These are phyloP conservation scores for Syrphus vitripennis DNA, from an alignment of 2,888 invertebrate species.

Conservation along the genomic window DNA sequence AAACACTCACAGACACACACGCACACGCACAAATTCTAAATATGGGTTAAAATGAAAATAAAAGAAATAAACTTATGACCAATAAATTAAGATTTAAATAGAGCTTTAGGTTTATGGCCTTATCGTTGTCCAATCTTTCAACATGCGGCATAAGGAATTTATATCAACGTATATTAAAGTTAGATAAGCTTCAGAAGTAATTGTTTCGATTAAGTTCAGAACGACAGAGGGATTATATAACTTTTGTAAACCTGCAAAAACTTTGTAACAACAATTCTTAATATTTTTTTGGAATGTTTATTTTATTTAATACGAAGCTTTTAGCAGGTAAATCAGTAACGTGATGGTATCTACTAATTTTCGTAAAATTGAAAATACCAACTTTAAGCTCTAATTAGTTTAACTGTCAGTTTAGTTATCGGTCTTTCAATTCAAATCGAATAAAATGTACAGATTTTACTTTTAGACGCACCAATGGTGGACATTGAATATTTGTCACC, in stretches of 20 bases:
- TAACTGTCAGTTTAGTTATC: too few species aligned
- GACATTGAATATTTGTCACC: too few species aligned
- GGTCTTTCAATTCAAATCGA: too few species aligned
- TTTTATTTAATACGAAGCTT: too few species aligned
- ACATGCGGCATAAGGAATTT: background rate
- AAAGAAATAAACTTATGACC: conserved; percentile 8
- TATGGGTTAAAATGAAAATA: background rate
- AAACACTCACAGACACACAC: background rate
- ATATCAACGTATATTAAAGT: background rate
- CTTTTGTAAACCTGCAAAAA: background rate
- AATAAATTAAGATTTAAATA: conserved; percentile 46
- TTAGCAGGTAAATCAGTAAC: too few species aligned
- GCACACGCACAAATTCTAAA: background rate
- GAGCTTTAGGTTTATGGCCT: conserved; percentile 11
- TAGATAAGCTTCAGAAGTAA: background rate
- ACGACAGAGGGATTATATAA: background rate
- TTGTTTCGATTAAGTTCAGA: conserved; percentile 11
- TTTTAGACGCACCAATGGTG: too few species aligned
- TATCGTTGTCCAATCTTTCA: conserved; percentile 10
- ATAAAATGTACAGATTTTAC: too few species aligned
- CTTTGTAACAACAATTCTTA: too few species aligned
- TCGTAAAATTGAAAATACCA: too few species aligned
- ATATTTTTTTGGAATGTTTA: too few species aligned
- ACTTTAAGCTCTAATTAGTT: too few species aligned
- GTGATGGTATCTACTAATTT: too few species aligned